Percentiles rank a stretch among this genome's conserved stretches.
phyloP scores from a whole-genome alignment of 2,888 invertebrate genomes.

The Mylabris sibirica region DNA sequence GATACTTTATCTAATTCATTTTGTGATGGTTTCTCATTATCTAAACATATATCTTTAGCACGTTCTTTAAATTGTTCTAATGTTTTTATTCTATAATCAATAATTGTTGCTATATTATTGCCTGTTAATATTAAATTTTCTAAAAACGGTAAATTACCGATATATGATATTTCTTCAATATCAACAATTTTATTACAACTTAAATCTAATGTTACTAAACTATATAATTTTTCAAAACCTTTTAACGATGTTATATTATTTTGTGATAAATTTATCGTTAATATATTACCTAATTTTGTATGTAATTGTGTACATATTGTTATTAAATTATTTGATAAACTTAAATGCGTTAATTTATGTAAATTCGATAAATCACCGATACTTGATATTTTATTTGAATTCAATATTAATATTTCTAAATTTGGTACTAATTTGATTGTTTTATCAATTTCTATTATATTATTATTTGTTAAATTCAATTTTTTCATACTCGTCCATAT shows the following conservation, averaged over 20 bases:
- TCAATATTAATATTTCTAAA: slow-evolving; percentile 74
- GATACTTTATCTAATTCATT: slow-evolving; percentile 92
- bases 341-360: slow-evolving; percentile 77
- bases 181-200: slow-evolving; percentile 84
- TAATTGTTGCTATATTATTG: slow-evolving; percentile 85
- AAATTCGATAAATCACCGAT: slow-evolving; percentile 81
- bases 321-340: slow-evolving; percentile 82
- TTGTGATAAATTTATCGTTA: slow-evolving; percentile 83
- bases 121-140: slow-evolving; percentile 88
- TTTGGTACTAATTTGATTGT: slow-evolving; percentile 80
- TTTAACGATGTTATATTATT: slow-evolving; percentile 78
- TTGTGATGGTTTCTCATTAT: slow-evolving; percentile 86
- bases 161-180: slow-evolving; percentile 80
- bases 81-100: slow-evolving; percentile 91
- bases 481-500: slow-evolving; percentile 75
- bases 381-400: slow-evolving; percentile 78
- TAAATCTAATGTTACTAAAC: slow-evolving; percentile 84
- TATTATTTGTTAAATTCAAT: slow-evolving; percentile 81
- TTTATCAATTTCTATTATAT: slow-evolving; percentile 78
- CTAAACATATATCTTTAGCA: slow-evolving; percentile 83
- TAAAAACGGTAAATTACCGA: slow-evolving; percentile 84
- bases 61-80: slow-evolving; percentile 86
- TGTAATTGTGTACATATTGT: slow-evolving; percentile 78
- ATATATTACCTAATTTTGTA: slow-evolving; percentile 86
- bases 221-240: slow-evolving; percentile 84